These are phyloP conservation scores for Ondatra zibethicus DNA, from an alignment of 2,113 vertebrate genomes.

Conservation along the genomic window DNA sequence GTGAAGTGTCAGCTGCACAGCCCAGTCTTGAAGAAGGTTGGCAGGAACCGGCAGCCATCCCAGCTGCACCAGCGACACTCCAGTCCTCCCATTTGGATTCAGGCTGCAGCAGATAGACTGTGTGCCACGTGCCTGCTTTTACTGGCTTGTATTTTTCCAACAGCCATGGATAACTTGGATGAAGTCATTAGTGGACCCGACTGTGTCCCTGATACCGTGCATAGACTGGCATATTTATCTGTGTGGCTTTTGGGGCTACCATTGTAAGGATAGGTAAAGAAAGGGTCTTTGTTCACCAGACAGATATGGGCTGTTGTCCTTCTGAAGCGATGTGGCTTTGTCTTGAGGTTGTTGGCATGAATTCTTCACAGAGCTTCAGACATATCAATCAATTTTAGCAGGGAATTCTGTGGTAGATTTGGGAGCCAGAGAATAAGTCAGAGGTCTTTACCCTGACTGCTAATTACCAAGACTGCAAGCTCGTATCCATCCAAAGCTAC, in stretches of 20 bases:
- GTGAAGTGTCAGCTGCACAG: slow-evolving; percentile 52
- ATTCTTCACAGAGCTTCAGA: not conserved
- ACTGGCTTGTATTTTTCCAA: slow-evolving; percentile 60
- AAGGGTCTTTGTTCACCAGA: not conserved
- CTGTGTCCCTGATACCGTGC: not conserved
- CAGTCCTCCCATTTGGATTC: slow-evolving; percentile 1
- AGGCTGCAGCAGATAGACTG: not conserved
- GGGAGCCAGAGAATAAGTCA: not conserved
- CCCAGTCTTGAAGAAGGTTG: not conserved
- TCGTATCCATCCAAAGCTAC: not conserved
- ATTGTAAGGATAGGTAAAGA: not conserved
- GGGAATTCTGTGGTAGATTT: not conserved
- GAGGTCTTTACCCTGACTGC: not conserved
- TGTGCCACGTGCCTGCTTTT: slow-evolving; percentile 44
- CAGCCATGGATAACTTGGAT: slow-evolving; percentile 62
- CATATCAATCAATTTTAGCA: accelerated
- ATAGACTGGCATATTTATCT: not conserved
- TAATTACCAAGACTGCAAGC: not conserved
- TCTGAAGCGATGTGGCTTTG: not conserved
- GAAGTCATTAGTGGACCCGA: slow-evolving; percentile 3
- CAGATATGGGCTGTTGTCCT: not conserved
- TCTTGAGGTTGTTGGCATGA: not conserved
- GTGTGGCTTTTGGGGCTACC: not conserved
- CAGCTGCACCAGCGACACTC: not conserved
- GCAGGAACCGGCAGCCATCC: not conserved